A percentile compares a stretch with the other conserved stretches of the same genome.
phyloP scores from a whole-genome alignment of 2,113 vertebrate genomes.

The Artemisiospiza belli region DNA sequence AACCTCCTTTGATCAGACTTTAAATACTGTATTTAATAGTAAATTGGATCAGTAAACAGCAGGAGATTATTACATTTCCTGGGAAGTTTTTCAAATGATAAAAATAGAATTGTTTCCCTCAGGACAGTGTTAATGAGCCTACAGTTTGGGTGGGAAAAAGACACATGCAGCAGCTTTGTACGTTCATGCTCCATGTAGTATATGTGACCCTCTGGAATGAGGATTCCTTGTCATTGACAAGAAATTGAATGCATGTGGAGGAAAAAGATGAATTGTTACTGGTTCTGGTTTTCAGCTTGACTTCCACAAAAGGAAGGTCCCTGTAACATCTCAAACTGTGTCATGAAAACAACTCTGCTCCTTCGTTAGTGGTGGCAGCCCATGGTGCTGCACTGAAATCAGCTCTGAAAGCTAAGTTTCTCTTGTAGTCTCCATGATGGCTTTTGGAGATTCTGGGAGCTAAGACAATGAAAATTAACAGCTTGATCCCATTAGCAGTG shows the following conservation, averaged over 20 bases:
- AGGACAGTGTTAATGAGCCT: background rate
- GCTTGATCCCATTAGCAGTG: background rate
- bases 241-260: background rate
- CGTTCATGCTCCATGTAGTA: background rate
- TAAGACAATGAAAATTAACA: background rate
- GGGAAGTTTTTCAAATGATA: background rate
- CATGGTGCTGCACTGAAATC: background rate
- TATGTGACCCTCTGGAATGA: background rate
- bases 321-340: background rate
- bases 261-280: background rate
- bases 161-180: background rate
- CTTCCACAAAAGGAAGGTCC: background rate
- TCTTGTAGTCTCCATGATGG: background rate
- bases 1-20: background rate
- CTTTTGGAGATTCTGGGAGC: background rate
- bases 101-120: constrained; percentile 23
- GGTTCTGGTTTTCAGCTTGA: background rate
- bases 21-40: background rate
- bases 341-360: background rate
- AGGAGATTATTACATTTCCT: constrained; percentile 13
- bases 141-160: background rate
- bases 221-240: background rate
- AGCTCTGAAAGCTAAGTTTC: background rate
- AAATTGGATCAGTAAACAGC: constrained; percentile 16
- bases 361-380: background rate